phyloP scores from a whole-genome alignment of 2,113 vertebrate genomes.

The Scomber scombrus region DNA sequence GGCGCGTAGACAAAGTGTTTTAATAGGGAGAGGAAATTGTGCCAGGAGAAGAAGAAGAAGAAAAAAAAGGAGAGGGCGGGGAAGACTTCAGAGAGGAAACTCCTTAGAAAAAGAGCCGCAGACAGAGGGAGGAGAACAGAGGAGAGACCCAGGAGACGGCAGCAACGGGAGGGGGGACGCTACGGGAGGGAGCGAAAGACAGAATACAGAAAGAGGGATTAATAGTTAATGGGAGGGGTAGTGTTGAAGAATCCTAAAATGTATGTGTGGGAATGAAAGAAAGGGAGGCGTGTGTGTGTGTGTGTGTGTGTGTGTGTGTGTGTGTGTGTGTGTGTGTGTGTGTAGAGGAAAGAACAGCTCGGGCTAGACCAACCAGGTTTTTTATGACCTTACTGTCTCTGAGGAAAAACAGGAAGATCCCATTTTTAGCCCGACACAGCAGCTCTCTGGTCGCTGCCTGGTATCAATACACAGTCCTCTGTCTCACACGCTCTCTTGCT shows the following conservation, averaged over 20 bases:
- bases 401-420: slow-evolving; percentile 58
- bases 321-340: neutral
- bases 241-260: slow-evolving; percentile 49
- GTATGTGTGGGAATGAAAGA: slow-evolving; percentile 55
- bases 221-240: slow-evolving; percentile 69
- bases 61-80: slow-evolving; percentile 30
- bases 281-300: neutral
- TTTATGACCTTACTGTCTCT: slow-evolving; percentile 50
- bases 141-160: slow-evolving; percentile 54
- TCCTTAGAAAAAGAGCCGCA: slow-evolving; percentile 50
- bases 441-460: slow-evolving; percentile 20
- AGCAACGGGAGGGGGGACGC: neutral
- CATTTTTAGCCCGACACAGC: slow-evolving; percentile 50
- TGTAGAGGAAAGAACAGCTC: slow-evolving; percentile 30
- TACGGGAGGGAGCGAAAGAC: slow-evolving; percentile 13
- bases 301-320: neutral
- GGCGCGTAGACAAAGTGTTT: slow-evolving; percentile 4
- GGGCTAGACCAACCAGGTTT: slow-evolving; percentile 41
- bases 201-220: slow-evolving; percentile 61
- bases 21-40: slow-evolving; percentile 35
- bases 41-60: slow-evolving; percentile 34
- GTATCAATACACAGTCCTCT: slow-evolving; percentile 20
- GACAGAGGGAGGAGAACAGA: slow-evolving; percentile 50
- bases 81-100: slow-evolving; percentile 65
- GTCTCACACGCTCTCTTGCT: neutral